A percentile compares a stretch with the other conserved stretches of the same genome.
Conservation (phyloP, 37 sponge, comb jelly and placozoan genomes). For the Petrosia ficiformis region DNA sequence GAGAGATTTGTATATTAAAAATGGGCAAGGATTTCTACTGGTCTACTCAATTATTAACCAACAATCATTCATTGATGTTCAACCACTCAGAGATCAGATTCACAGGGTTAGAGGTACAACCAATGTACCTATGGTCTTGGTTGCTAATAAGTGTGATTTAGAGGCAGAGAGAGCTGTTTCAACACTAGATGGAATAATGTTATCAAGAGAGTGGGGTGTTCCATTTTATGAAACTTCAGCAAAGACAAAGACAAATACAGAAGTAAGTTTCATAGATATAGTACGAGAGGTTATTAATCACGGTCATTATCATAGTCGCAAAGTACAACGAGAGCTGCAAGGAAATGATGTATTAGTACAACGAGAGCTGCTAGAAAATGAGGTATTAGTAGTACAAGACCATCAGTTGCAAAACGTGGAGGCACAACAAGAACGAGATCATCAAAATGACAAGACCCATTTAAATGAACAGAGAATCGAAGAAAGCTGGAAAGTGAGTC, state of each 20-base stretch:
- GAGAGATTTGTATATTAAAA: conserved; percentile 79
- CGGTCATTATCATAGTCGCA: too few relatives aligned
- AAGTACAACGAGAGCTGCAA: too few relatives aligned
- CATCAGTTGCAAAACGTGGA: too few relatives aligned
- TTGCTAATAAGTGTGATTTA: conserved; percentile 63
- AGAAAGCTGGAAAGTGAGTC: too few relatives aligned
- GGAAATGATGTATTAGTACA: too few relatives aligned
- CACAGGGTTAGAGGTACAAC: conserved; percentile 40
- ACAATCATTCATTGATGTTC: conserved; percentile 53
- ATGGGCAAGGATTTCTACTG: conserved; percentile 75
- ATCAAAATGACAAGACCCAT: too few relatives aligned
- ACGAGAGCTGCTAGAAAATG: too few relatives aligned
- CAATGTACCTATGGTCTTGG: conserved; percentile 53
- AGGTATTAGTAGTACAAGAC: too few relatives aligned
- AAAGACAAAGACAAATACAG: conserved; percentile 39
- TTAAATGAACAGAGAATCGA: too few relatives aligned
- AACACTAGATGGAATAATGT: conserved; percentile 11
- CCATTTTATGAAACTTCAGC: conserved; percentile 66
- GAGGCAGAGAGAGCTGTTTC: conserved; percentile 19
- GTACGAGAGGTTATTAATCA: conserved; percentile 50
- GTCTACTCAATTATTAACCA: conserved; percentile 68
- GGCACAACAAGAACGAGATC: too few relatives aligned
- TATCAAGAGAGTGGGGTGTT: conserved; percentile 32
- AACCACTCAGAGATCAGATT: conserved; percentile 54
- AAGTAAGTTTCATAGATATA: conserved; percentile 42